Evolutionary conservation across 2,113 vertebrate species (phyloP).

Genomic region (Xerus inauris): DNA sequence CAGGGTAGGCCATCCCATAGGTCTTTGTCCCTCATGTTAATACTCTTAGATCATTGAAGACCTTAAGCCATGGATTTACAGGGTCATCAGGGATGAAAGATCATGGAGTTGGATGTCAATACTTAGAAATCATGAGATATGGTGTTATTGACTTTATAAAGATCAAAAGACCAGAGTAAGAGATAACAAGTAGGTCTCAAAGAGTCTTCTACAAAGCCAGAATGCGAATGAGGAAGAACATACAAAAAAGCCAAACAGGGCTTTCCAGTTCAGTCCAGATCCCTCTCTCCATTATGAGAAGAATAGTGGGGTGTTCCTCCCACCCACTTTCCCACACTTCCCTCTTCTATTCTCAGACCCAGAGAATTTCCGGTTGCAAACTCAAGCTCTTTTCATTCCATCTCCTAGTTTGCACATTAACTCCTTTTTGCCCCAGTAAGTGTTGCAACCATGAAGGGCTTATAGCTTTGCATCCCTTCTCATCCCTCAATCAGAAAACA

Average conservation of each 20-base stretch:
- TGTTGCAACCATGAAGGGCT: rapidly evolving
- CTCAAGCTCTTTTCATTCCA: background rate
- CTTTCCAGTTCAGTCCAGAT: background rate
- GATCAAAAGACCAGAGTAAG: background rate
- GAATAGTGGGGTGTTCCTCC: background rate
- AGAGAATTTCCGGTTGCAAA: background rate
- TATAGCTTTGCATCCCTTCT: background rate
- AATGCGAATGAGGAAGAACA: background rate
- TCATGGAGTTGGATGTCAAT: background rate
- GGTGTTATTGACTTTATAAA: background rate
- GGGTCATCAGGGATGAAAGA: background rate
- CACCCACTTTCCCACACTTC: background rate
- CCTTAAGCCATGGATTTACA: background rate
- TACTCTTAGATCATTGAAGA: background rate
- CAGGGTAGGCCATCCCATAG: rapidly evolving
- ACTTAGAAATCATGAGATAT: background rate
- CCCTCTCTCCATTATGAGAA: background rate
- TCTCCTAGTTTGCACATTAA: background rate
- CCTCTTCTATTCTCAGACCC: background rate
- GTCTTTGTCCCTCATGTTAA: background rate
- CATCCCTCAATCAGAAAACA: background rate
- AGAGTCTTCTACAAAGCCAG: background rate
- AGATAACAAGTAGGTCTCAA: background rate
- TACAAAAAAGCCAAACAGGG: background rate
- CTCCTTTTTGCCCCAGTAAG: background rate